phyloP scores from a whole-genome alignment of 2,797 vertebrate genomes.

The Sebastes taczanowskii region DNA sequence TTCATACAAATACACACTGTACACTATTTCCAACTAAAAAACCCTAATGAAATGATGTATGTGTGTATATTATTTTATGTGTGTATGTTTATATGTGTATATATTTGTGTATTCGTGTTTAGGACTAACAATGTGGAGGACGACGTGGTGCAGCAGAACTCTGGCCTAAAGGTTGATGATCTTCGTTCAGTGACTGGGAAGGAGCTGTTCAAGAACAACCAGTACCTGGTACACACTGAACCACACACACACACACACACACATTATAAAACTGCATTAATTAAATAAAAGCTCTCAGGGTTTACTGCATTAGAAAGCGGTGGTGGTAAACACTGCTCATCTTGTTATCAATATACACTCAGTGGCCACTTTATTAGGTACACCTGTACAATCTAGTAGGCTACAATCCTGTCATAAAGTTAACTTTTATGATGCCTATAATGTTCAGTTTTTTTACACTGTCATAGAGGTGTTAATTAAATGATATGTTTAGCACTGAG shows the following conservation, averaged over 20 bases:
- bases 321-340: not conserved
- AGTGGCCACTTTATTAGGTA: too few relatives aligned
- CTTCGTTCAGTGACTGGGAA: slow-evolving; percentile 76
- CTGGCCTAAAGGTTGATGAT: slow-evolving; percentile 54
- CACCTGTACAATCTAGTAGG: too few relatives aligned
- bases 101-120: slow-evolving; percentile 9
- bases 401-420: too few relatives aligned
- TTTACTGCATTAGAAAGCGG: not conserved
- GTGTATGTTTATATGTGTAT: not conserved
- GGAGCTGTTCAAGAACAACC: slow-evolving; percentile 75
- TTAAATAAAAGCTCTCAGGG: not conserved
- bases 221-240: slow-evolving; percentile 70
- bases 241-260: not conserved
- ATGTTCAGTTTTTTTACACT: too few relatives aligned
- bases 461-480: too few relatives aligned
- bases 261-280: not conserved
- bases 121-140: slow-evolving; percentile 77
- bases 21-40: not conserved
- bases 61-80: not conserved
- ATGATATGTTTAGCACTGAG: too few relatives aligned
- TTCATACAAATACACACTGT: not conserved
- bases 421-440: too few relatives aligned
- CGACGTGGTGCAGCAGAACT: slow-evolving; percentile 65
- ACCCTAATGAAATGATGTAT: not conserved
- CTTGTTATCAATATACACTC: not conserved